Conservation (phyloP, 2,888 invertebrate species). For the Lithophane ornitopus region DNA sequence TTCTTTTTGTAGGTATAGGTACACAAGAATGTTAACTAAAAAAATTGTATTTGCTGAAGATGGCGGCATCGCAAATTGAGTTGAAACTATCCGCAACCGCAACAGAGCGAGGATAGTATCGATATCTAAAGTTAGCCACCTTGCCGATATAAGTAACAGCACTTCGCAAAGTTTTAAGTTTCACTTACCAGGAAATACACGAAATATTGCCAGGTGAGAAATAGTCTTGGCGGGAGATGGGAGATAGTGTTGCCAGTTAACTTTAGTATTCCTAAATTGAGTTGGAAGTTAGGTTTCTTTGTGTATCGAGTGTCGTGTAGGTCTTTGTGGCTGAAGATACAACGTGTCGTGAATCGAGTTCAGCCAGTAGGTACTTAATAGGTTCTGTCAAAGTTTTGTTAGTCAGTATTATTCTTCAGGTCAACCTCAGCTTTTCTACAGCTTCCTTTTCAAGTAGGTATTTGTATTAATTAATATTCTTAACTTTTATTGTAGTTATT, state of each 20-base stretch:
- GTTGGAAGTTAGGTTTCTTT: conserved; percentile 32
- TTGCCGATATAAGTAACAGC: conserved; percentile 20
- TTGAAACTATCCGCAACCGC: conserved; percentile 16
- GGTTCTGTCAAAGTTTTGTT: background rate
- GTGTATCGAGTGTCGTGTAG: conserved; percentile 13
- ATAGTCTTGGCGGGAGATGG: background rate
- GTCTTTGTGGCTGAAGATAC: background rate
- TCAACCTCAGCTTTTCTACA: background rate
- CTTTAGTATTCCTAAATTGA: conserved; percentile 44
- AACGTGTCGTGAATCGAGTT: background rate
- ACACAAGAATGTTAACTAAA: conserved; percentile 25
- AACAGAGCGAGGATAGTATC: conserved; percentile 21
- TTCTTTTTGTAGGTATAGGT: background rate
- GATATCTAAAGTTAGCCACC: conserved; percentile 29
- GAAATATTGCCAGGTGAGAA: conserved; percentile 47
- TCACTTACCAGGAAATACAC: conserved; percentile 44
- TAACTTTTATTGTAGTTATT: background rate
- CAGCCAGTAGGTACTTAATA: background rate
- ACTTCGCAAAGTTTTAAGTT: conserved; percentile 46
- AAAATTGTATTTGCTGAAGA: conserved; percentile 12
- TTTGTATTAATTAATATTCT: background rate
- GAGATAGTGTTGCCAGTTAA: conserved; percentile 29
- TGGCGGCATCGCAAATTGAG: conserved; percentile 5
- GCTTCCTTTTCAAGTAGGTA: background rate
- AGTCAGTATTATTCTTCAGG: background rate